Conservation (phyloP, 92 coral and sea anemone species). For the Umimayanthus kanabou region DNA sequence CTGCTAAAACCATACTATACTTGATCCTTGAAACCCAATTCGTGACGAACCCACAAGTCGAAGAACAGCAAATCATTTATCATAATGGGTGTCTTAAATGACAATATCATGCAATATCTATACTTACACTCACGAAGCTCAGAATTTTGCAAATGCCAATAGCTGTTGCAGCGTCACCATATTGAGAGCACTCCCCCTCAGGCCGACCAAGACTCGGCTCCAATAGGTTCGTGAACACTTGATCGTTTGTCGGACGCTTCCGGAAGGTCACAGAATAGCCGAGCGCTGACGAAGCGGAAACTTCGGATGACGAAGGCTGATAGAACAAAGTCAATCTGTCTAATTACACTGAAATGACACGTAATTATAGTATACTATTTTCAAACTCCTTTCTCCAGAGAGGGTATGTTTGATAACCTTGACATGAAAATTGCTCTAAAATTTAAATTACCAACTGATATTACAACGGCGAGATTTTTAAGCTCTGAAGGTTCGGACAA, state of each 20-base stretch:
- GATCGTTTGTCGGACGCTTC: constrained; percentile 22
- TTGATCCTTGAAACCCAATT: neutral
- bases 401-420: neutral
- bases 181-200: constrained; percentile 36
- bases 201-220: neutral
- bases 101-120: constrained; percentile 8
- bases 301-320: constrained; percentile 18
- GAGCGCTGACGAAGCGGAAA: constrained; percentile 43
- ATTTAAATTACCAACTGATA: neutral
- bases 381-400: neutral
- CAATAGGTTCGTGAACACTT: constrained; percentile 29
- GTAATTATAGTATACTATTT: neutral
- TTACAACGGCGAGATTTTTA: neutral
- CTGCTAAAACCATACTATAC: neutral
- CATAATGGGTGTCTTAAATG: constrained; percentile 7
- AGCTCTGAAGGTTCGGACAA: neutral
- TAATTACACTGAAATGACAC: too few species aligned
- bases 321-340: neutral
- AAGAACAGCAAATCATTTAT: neutral
- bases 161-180: neutral
- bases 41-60: neutral
- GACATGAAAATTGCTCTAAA: neutral
- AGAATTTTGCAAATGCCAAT: constrained; percentile 13
- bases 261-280: constrained; percentile 38
- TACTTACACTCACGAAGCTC: constrained; percentile 31